Base-by-base conservation (phyloP, 2,113 vertebrate genomes). In the Cynoglossus semilaevis region DNA sequence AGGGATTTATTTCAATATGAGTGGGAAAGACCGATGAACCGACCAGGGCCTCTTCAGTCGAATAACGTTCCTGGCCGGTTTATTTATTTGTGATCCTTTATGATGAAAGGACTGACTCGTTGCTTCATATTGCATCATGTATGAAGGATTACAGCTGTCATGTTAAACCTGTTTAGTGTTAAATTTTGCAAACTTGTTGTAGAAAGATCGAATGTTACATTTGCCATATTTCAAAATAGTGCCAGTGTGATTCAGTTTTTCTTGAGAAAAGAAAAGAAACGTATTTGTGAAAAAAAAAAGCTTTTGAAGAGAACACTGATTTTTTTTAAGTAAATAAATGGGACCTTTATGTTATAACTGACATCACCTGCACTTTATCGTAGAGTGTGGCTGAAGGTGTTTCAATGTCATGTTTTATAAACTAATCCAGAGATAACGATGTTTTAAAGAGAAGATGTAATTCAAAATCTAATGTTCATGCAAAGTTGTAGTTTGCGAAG, bases 361-460 rank as follows among this genome's bases (percentile, higher is more conserved):
- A 73, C 79, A 82, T 76, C 63, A 14, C 51, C 71, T 70, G 66
- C 72, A 79, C 71, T 82, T 70, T 76, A 56, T 63, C 34, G 62
- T 52, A 13, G 42, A 79, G 83, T 81, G 73, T 52, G 44, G 70
- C 38, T 50, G 40, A 60, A 63, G 50, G 58, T 87, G 83, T 84
- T 74, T 63, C 77, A 69, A 76, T 82, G 87, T 87, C 85, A 87
- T 52, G 82, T 91, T 91, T 89, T 88, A 89, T 89, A 88, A 90
- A 90, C 85, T 85, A 85, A 86, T 83, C 66, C 79, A 85, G 79
- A 87, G 80, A 59, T 81, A 67, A 83, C 81, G 67, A 81, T 77
- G 79, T 67, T 82, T 81, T 86, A 73, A 68, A 61, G 22, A 70
- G 65, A 73, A 85, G 53, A 81, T 77, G 78, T 74, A 72, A 85